phyloP scores from a whole-genome alignment of 2,113 vertebrate genomes.

The Colaptes auratus region DNA sequence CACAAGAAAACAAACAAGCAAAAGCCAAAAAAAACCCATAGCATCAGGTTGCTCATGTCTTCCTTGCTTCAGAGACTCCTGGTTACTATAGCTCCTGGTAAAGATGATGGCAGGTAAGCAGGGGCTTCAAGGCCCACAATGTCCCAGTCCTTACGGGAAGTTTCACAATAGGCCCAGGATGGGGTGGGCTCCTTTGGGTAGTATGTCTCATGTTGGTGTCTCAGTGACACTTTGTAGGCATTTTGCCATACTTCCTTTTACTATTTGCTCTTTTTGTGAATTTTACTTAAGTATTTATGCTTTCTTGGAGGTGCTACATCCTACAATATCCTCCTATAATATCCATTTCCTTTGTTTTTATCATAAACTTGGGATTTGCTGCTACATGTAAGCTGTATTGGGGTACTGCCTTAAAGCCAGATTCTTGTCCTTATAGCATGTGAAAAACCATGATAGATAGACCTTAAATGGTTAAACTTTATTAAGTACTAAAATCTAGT shows the following conservation, averaged over 20 bases:
- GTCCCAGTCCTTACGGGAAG: background rate
- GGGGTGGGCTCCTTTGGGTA: background rate
- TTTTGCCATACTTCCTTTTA: background rate
- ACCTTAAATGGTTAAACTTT: slow-evolving; percentile 46
- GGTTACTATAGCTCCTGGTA: background rate
- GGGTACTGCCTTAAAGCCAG: background rate
- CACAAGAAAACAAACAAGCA: background rate
- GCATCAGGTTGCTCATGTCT: background rate
- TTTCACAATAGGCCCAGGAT: background rate
- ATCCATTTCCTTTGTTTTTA: background rate
- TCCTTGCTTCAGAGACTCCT: background rate
- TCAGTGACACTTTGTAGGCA: background rate
- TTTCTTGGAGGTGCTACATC: background rate
- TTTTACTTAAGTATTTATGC: background rate
- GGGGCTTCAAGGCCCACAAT: background rate
- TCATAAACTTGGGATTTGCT: background rate
- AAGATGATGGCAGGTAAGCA: background rate
- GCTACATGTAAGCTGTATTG: background rate
- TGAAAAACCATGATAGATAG: background rate
- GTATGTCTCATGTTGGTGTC: background rate
- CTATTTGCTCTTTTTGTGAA: background rate
- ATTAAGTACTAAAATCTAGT: slow-evolving; percentile 40
- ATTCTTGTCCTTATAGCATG: background rate
- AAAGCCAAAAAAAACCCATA: background rate
- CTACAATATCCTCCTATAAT: background rate